Evolutionary conservation across 2,797 vertebrate genomes (phyloP), one percentile per base, ranked within the genome.

Genomic region (Epinephelus coioides): DNA sequence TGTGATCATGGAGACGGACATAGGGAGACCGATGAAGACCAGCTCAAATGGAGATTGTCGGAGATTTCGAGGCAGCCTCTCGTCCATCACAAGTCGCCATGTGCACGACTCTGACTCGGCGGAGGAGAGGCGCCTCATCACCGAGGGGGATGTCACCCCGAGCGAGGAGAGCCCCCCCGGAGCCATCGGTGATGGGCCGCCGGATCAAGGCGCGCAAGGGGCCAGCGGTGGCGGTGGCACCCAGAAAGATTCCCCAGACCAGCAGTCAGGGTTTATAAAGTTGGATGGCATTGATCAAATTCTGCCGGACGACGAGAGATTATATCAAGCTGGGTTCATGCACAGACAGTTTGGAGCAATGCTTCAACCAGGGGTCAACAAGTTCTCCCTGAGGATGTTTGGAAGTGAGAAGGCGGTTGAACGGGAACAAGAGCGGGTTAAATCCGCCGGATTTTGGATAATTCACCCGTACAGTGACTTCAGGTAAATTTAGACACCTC

Each of bases 391-490:
- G 89, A 95, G 98, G 96, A 99, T 99, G 98, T 99, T 99, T 94
- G 98, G 98, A 87, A 99, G 98, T 93, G 98, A 99, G 94, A 99
- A 99, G 94, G 98, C 98, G 47, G 98, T 99, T 81, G 98, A 99
- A 91, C 93, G 97, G 51, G 98, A 99, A 64, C 98, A 99, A 81
- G 97, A 99, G 94, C 95, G 98, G 89, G 98, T 99, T 88, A 99
- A 99, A 87, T 98, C 98, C 54, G 98, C 98, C 17, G 98, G 98
- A 75, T 99, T 97, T 95, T 99, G 98, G 98, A 99, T 99, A 94
- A 98, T 99, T 95, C 98, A 99, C 87, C 98, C 98, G 15, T 99
- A 99, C 96, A 99, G 98, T 88, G 98, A 99, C 94, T 99, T 99
- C 97, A 99, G 98, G 98, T 99, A 97, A 96, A 88, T 79, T 3